These are phyloP conservation scores for Sternotherus odoratus DNA, from an alignment of 2,797 vertebrate species.

Conservation along the genomic window DNA sequence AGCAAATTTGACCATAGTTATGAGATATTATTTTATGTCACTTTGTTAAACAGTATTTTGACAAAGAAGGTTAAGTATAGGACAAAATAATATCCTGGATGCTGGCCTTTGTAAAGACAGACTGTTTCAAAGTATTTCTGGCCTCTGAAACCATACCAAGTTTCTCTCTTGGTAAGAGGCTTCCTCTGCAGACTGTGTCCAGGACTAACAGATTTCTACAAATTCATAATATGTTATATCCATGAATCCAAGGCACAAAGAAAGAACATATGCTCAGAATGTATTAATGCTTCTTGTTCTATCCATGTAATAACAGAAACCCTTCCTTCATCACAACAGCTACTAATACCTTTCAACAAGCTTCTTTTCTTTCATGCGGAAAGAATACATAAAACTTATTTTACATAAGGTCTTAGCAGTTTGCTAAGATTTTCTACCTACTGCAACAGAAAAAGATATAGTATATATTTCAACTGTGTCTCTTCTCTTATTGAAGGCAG, in stretches of 20 bases:
- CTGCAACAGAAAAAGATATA: conserved; percentile 18
- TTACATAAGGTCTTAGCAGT: conserved; percentile 6
- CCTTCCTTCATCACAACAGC: neutral
- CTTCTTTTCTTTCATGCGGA: neutral
- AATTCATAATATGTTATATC: conserved; percentile 37
- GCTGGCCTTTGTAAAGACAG: neutral
- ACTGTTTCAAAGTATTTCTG: conserved; percentile 47
- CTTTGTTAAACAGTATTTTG: conserved; percentile 21
- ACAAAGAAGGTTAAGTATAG: conserved; percentile 44
- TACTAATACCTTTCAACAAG: neutral
- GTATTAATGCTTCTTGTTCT: conserved; percentile 33
- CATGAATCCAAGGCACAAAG: conserved; percentile 27
- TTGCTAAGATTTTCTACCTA: conserved; percentile 3
- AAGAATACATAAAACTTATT: conserved; percentile 15
- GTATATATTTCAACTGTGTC: conserved; percentile 21
- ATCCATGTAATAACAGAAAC: neutral
- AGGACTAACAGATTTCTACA: conserved; percentile 58
- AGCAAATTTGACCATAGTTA: conserved; percentile 5
- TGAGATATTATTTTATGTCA: neutral
- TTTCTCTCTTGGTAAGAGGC: conserved; percentile 47
- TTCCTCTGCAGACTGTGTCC: conserved; percentile 28
- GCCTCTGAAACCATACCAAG: conserved; percentile 42
- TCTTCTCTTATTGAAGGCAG: conserved; percentile 46
- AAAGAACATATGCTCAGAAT: conserved; percentile 3
- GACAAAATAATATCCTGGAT: conserved; percentile 39